Conservation (phyloP, 2,888 invertebrate species). For the Hanleya hanleyi region DNA sequence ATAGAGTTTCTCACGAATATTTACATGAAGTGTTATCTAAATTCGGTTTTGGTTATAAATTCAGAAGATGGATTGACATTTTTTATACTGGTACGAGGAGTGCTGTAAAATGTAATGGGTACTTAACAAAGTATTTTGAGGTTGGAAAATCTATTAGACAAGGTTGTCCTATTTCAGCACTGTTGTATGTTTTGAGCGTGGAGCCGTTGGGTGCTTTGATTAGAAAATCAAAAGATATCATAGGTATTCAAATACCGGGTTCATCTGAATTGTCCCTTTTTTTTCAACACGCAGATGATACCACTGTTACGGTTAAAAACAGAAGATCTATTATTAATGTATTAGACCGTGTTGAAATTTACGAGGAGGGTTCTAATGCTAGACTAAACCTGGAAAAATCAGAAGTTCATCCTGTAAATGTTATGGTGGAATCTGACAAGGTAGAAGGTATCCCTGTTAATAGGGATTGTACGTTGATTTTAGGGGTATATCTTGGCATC, state of each 20-base stretch:
- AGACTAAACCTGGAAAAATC: background rate
- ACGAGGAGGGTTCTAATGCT: background rate
- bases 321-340: background rate
- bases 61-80: slow-evolving; percentile 4
- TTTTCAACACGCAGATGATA: background rate
- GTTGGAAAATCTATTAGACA: slow-evolving; percentile 8
- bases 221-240: background rate
- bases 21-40: background rate
- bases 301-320: background rate
- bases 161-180: slow-evolving; percentile 14
- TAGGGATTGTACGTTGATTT: background rate
- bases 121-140: background rate
- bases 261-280: background rate
- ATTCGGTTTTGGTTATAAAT: slow-evolving; percentile 14
- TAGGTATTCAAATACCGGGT: background rate
- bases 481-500: too few relatives aligned
- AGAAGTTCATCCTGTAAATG: background rate
- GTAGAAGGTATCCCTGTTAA: background rate
- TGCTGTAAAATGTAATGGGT: slow-evolving; percentile 7
- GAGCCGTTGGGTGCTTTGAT: slow-evolving; percentile 11
- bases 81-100: background rate
- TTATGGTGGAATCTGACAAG: background rate
- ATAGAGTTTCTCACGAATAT: slow-evolving; percentile 8
- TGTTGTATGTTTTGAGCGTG: slow-evolving; percentile 8
- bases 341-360: background rate